Evolutionary conservation across 2,888 invertebrate genomes (phyloP), one percentile per base, ranked within the genome.

Genomic region (Caenorhabditis sp.): DNA sequence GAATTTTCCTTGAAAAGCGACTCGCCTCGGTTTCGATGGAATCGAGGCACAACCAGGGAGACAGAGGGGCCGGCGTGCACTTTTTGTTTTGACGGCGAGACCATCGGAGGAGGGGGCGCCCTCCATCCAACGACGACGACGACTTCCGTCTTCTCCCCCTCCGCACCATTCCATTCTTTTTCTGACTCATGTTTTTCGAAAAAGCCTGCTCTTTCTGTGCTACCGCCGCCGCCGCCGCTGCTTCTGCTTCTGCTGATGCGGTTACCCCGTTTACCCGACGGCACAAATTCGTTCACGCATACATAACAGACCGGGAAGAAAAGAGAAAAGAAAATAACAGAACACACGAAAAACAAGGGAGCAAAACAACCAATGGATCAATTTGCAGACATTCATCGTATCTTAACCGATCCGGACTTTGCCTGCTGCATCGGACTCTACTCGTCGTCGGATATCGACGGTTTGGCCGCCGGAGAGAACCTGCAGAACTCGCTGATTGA

Each of bases 141-240:
- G 60, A 76, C 76, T 76, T 67, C 67, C 67, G 58, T 67, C 51
- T 67, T 74, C 50, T 18, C 56, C 24, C 40, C 15, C 35, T 55
- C 32, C 8, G 55, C 32, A 4, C 32, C 32, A 32, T 32, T 35
- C 62, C 56, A 6, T 37, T 37, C 28, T 51, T 20, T 55, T 26
- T 37, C 58, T 76, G 76, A 76, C 53, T 76, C 76, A 76, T 76
- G 76, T 76, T 76, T 70, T 76, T 61, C 50, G 56, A 51, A 60
- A 61, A 69, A 32, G 20, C 67, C 55, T 40, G 35, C 56, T 64
- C 53, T 53, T 61, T 62, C 24, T 40, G 6, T n/a, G n/a, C n/a
- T n/a, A n/a, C n/a, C n/a, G n/a, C n/a, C n/a, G n/a, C n/a, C n/a
- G n/a, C 32, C 9, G 4, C 32, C 9, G 32, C 35, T 37, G 11